These are phyloP conservation scores for Sinelater perroti DNA, from an alignment of 2,888 invertebrate genomes.

Conservation along the genomic window DNA sequence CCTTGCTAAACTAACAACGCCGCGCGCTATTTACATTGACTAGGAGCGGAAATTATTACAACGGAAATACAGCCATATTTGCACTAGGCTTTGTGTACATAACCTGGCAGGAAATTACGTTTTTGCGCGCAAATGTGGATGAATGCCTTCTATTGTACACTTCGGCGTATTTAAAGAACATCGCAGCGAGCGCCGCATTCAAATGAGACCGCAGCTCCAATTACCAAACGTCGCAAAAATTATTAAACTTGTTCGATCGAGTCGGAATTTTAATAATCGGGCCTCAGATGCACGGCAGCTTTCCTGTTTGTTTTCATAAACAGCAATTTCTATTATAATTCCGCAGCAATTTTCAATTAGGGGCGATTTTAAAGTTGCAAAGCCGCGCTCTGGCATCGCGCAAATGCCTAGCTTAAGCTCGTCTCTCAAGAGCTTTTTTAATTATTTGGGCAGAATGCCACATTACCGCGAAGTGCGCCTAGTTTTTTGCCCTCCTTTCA, in stretches of 20 bases:
- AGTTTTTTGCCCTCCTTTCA: too few species aligned
- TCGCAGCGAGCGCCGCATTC: too few species aligned
- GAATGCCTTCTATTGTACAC: too few species aligned
- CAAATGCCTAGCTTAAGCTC: slow-evolving; percentile 13
- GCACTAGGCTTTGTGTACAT: slow-evolving; percentile 13
- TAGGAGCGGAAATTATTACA: slow-evolving; percentile 31
- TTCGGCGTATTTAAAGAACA: too few species aligned
- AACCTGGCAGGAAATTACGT: slow-evolving; percentile 19
- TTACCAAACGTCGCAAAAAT: too few species aligned
- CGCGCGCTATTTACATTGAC: slow-evolving; percentile 24
- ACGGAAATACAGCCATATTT: slow-evolving; percentile 27
- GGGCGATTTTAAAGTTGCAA: slow-evolving; percentile 4
- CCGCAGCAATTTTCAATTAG: slow-evolving; percentile 6
- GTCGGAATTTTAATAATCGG: slow-evolving; percentile 6
- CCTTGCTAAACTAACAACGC: slow-evolving; percentile 17
- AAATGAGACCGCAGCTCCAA: too few species aligned
- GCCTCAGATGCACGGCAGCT: neutral
- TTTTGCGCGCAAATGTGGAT: slow-evolving; percentile 11
- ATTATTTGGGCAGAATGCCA: slow-evolving; percentile 7
- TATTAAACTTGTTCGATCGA: neutral
- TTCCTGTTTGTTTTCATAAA: slow-evolving; percentile 4
- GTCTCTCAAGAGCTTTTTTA: slow-evolving; percentile 6
- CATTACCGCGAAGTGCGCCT: too few species aligned
- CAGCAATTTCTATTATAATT: slow-evolving; percentile 13
- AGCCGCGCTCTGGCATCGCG: neutral